A percentile compares a stretch with the other conserved stretches of the same genome.
These are phyloP conservation scores for Pheosia tremula DNA, from an alignment of 2,888 invertebrate genomes.

Conservation along the genomic window DNA sequence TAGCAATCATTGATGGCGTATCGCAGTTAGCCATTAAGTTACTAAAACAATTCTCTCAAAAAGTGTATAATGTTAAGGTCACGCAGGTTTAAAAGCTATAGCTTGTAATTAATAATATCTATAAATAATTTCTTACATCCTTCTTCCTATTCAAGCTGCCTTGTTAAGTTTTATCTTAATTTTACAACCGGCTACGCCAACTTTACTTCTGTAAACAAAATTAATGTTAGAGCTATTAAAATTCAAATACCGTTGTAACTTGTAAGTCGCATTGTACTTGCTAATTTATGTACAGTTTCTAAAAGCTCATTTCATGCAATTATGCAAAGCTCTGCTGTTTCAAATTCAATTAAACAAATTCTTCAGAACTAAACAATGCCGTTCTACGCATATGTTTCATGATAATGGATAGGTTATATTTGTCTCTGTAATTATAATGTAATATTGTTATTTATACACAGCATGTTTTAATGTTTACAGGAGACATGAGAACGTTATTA, in stretches of 20 bases:
- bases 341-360: constrained; percentile 7
- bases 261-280: constrained; percentile 7
- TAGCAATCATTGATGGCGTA: background rate
- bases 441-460: background rate
- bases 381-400: background rate
- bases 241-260: constrained; percentile 5
- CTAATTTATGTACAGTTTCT: constrained; percentile 6
- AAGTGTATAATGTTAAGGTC: too few species aligned
- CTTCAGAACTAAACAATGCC: constrained; percentile 1
- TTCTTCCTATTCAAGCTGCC: background rate
- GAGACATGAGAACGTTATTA: too few species aligned
- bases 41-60: too few species aligned
- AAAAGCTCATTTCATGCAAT: constrained; percentile 6
- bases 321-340: constrained; percentile 7
- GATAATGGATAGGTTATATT: background rate
- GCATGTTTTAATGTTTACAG: too few species aligned
- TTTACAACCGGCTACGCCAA: background rate
- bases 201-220: background rate
- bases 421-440: background rate
- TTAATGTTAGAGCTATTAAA: background rate
- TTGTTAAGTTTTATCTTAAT: constrained; percentile 7
- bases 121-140: too few species aligned
- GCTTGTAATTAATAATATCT: too few species aligned
- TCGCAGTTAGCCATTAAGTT: background rate
- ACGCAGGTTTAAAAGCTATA: too few species aligned